Evolutionary conservation across 2,113 vertebrate species (phyloP).

Genomic region (Hippocampus abdominalis): DNA sequence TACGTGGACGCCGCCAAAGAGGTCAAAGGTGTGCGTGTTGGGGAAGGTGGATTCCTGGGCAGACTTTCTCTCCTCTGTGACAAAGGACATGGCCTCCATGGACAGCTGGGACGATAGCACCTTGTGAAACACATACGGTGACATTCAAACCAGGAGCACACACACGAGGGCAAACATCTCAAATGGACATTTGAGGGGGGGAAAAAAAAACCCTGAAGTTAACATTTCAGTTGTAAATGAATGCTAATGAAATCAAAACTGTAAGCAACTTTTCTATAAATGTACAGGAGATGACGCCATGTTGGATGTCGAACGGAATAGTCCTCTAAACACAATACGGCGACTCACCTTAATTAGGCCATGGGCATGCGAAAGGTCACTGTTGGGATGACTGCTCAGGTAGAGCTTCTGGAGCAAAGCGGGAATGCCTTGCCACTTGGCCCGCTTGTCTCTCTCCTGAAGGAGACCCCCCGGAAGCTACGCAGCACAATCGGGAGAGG

Average conservation of each 20-base stretch:
- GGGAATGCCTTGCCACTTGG: conserved; percentile 95
- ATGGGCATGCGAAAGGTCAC: conserved; percentile 89
- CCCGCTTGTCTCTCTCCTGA: conserved; percentile 87
- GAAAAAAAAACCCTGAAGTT: too few species aligned
- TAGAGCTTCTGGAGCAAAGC: conserved; percentile 86
- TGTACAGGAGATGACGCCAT: too few species aligned
- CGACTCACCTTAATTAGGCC: conserved; percentile 86
- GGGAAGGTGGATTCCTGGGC: conserved; percentile 92
- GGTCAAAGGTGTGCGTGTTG: conserved; percentile 95
- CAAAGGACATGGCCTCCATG: conserved; percentile 97
- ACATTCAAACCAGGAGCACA: too few species aligned
- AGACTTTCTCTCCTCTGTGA: conserved; percentile 91
- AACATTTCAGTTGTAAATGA: too few species aligned
- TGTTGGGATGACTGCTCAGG: conserved; percentile 90
- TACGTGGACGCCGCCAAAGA: conserved; percentile 97
- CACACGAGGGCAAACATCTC: too few species aligned
- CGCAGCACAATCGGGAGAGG: conserved; percentile 3
- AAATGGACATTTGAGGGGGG: too few species aligned
- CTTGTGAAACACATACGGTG: conserved; percentile 55
- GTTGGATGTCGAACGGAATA: too few species aligned
- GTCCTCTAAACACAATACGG: too few species aligned
- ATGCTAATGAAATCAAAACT: too few species aligned
- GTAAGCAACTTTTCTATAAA: too few species aligned
- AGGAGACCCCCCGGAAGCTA: conserved; percentile 89
- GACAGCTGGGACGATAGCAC: conserved; percentile 93